A percentile compares a stretch with the other conserved stretches of the same genome.
Conservation (phyloP, 1,140 invertebrate genomes). For the Antheraea mylitta region DNA sequence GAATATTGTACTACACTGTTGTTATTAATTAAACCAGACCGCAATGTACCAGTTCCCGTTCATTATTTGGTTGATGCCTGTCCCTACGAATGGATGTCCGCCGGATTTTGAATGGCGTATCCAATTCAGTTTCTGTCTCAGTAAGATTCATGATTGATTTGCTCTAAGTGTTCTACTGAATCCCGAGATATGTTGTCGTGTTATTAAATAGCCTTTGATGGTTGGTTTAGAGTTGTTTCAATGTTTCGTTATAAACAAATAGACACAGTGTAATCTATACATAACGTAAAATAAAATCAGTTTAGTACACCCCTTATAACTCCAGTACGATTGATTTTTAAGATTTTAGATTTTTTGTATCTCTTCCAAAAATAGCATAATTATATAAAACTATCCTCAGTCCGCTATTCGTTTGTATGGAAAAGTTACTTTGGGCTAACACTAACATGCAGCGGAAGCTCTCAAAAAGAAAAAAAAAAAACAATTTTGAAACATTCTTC, state of each 20-base stretch:
- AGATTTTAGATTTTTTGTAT: too few species aligned
- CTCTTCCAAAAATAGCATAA: too few species aligned
- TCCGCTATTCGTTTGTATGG: too few species aligned
- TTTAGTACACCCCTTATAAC: too few species aligned
- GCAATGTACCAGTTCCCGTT: constrained; percentile 13
- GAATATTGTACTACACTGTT: background rate
- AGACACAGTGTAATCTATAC: too few species aligned
- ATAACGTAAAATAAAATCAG: too few species aligned
- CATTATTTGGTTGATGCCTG: constrained; percentile 18
- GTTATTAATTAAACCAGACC: background rate
- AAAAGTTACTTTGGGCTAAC: too few species aligned
- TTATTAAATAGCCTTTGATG: background rate
- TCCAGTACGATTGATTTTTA: too few species aligned
- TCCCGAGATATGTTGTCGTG: background rate
- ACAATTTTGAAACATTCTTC: too few species aligned
- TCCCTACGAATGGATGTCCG: constrained; percentile 21
- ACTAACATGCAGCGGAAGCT: too few species aligned
- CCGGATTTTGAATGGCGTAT: constrained; percentile 22
- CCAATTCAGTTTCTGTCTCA: constrained; percentile 24
- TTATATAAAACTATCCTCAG: too few species aligned
- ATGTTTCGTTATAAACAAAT: background rate
- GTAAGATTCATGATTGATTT: constrained; percentile 18
- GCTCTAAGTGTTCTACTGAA: background rate
- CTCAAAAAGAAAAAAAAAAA: too few species aligned
- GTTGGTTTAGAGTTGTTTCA: background rate